Evolutionary conservation across 2,113 vertebrate genomes (phyloP).

Genomic region (Anarhynchus alexandrinus): DNA sequence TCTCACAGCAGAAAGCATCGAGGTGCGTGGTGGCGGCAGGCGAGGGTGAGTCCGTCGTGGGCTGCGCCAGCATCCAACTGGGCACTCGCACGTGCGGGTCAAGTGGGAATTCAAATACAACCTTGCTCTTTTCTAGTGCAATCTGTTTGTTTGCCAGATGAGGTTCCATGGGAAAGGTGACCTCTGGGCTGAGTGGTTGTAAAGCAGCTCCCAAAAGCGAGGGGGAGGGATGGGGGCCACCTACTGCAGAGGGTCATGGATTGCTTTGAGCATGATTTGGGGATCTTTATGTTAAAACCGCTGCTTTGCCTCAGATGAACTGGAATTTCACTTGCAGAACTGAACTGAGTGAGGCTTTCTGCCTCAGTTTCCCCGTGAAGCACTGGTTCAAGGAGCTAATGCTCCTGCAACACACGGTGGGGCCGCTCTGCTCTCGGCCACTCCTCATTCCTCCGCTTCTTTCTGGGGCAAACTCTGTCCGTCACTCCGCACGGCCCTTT

Average conservation of each 20-base stretch:
- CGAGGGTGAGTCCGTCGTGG: not conserved
- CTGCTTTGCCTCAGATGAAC: not conserved
- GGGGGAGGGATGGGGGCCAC: too few species aligned
- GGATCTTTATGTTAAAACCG: not conserved
- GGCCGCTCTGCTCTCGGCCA: not conserved
- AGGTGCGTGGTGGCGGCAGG: rapidly evolving
- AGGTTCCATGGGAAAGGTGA: not conserved
- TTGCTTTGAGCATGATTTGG: not conserved
- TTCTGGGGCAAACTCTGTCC: not conserved
- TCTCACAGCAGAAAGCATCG: not conserved
- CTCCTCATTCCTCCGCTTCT: not conserved
- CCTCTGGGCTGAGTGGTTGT: not conserved
- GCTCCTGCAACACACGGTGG: rapidly evolving
- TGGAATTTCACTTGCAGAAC: not conserved
- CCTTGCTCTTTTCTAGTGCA: not conserved
- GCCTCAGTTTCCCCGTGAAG: not conserved
- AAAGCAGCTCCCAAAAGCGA: not conserved
- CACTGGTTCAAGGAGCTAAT: not conserved
- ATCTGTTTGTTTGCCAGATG: not conserved
- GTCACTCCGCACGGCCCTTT: not conserved
- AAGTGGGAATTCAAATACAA: not conserved
- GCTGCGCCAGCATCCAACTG: rapidly evolving
- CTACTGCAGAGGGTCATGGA: rapidly evolving
- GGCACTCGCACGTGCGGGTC: rapidly evolving
- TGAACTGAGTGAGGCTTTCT: not conserved